These are phyloP conservation scores for Tetragonula clypearis DNA, from an alignment of 1,140 invertebrate species.

Conservation along the genomic window DNA sequence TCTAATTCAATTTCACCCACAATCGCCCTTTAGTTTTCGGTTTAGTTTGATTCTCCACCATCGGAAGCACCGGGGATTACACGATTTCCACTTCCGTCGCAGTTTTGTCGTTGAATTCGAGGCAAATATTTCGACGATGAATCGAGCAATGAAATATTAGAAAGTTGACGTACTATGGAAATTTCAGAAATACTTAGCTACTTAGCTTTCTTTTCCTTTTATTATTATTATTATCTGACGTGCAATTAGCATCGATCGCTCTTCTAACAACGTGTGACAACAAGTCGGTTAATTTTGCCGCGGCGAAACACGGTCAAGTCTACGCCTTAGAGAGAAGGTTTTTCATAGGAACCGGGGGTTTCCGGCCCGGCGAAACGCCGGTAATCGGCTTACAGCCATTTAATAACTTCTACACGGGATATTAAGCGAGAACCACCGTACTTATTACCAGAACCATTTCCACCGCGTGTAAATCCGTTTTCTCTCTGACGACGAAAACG, in stretches of 20 bases:
- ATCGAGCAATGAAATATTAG: not conserved
- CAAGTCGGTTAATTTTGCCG: not conserved
- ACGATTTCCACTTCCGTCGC: not conserved
- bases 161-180: not conserved
- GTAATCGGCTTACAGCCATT: conserved; percentile 37
- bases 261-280: no score
- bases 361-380: conserved; percentile 10
- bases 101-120: not conserved
- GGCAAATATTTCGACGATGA: not conserved
- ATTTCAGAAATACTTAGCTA: no score
- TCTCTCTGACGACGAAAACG: not conserved
- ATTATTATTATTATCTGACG: no score
- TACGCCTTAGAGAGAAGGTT: not conserved
- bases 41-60: not conserved
- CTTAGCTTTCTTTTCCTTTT: no score
- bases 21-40: not conserved
- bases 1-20: not conserved
- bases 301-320: not conserved
- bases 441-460: conserved; percentile 13
- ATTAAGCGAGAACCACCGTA: conserved; percentile 16
- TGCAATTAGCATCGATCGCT: no score
- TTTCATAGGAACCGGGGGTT: not conserved
- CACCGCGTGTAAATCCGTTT: conserved; percentile 12
- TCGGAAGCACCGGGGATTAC: no score
- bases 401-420: conserved; percentile 40